A percentile compares a stretch with the other conserved stretches of the same genome.
phyloP scores from a whole-genome alignment of 2,113 vertebrate genomes.

The Chauna torquata region DNA sequence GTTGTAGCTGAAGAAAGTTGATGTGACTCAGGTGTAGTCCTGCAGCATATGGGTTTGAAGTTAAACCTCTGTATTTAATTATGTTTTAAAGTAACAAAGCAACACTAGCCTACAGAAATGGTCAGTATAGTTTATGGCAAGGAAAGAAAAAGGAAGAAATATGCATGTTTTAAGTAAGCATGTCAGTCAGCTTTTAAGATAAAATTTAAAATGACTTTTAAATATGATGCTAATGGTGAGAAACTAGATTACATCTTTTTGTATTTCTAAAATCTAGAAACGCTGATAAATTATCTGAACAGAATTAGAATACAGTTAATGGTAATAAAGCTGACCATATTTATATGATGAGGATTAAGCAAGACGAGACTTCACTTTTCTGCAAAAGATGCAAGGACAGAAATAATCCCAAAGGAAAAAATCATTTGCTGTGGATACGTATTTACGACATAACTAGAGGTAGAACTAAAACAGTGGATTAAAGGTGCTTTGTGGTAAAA shows the following conservation, averaged over 20 bases:
- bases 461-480: constrained; percentile 22
- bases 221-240: background rate
- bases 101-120: fast-evolving
- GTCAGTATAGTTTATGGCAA: background rate
- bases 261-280: background rate
- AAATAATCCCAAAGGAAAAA: background rate
- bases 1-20: background rate
- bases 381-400: background rate
- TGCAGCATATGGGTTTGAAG: background rate
- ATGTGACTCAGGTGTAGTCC: background rate
- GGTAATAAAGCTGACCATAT: background rate
- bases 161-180: background rate
- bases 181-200: background rate
- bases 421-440: background rate
- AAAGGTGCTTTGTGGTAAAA: constrained; percentile 12
- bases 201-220: background rate
- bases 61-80: background rate
- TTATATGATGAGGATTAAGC: background rate
- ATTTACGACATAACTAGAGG: constrained; percentile 23
- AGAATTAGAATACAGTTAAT: background rate
- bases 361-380: constrained; percentile 9
- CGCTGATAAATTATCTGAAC: constrained; percentile 27
- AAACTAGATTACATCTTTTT: background rate
- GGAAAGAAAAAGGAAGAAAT: background rate
- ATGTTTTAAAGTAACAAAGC: background rate